These are phyloP conservation scores for Troilus luridus DNA, from an alignment of 2,888 invertebrate species.

Conservation along the genomic window DNA sequence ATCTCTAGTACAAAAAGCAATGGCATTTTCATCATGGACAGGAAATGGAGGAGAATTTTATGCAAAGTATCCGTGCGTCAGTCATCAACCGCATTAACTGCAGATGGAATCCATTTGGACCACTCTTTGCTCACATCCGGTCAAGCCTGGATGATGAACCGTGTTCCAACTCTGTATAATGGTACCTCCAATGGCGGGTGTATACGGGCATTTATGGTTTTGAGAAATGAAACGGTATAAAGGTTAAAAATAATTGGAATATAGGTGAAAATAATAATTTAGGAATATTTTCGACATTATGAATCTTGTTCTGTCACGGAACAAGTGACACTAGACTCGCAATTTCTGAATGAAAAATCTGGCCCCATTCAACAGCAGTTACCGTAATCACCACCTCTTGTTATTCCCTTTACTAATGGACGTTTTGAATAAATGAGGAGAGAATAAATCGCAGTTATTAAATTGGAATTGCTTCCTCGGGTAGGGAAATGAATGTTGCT, in stretches of 20 bases:
- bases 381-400: neutral
- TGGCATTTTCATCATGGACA: neutral
- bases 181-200: neutral
- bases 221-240: neutral
- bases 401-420: neutral
- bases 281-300: too few relatives aligned
- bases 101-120: constrained; percentile 5
- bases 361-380: neutral
- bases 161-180: neutral
- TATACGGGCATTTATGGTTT: too few relatives aligned
- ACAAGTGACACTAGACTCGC: neutral
- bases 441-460: constrained; percentile 25
- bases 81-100: constrained; percentile 5
- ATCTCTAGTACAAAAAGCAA: neutral
- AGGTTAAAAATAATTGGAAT: neutral
- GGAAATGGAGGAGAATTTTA: neutral
- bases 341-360: neutral
- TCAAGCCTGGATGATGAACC: neutral
- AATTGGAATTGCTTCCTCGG: neutral
- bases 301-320: neutral
- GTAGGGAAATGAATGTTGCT: neutral
- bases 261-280: neutral
- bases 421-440: constrained; percentile 26
- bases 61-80: neutral
- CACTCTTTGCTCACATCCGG: neutral